Base-by-base conservation (phyloP, 2,888 invertebrate species). In the Hirtodrosophila duncani region DNA sequence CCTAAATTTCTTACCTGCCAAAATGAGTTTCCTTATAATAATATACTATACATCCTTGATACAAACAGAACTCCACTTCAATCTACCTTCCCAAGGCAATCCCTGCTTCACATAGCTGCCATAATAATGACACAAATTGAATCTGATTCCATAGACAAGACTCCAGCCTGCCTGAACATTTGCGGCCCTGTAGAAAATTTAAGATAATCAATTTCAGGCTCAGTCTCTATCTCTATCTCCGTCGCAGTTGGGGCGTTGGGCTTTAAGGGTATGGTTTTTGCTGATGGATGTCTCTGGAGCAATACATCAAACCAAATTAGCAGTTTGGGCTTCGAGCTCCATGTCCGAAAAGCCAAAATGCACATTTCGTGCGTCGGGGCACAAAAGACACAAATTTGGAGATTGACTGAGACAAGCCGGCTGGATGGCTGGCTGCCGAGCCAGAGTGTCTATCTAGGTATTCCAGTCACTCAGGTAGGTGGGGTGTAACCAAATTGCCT, bases 221-320 rank as follows among this genome's bases (percentile, higher is more conserved):
- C 18, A 44, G 43, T 50, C 43, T 17, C 34, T 5, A 26, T 29
- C 43, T 20, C 14, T 17, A 39, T 10, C 18, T 29, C 14, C 43
- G 42, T 55, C 63, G 49, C 17, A 26, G 10, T 5, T 10, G 11
- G 10, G 5, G n/a, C 9, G 21, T 14, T 3, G 21, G 17, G 17
- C 10, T 6, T 14, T 27, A 14, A 13, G 14, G 14, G 16, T 43
- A 27, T 34, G 29, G 42, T 45, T 31, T 31, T 52, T 66, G 70
- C 52, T 72, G 81, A 74, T 61, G 52, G 74, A 63, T 69, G 79
- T 74, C 81, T 63, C 63, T 46, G 50, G 79, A 70, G 75, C 67
- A 46, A 70, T 64, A 67, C 62, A 69, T 75, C 74, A 74, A 72
- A 70, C 64, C 63, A 74, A 72, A 70, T 72, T 69, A 78, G 67